phyloP scores from a whole-genome alignment of 2,113 vertebrate species.

The Chunga burmeisteri region DNA sequence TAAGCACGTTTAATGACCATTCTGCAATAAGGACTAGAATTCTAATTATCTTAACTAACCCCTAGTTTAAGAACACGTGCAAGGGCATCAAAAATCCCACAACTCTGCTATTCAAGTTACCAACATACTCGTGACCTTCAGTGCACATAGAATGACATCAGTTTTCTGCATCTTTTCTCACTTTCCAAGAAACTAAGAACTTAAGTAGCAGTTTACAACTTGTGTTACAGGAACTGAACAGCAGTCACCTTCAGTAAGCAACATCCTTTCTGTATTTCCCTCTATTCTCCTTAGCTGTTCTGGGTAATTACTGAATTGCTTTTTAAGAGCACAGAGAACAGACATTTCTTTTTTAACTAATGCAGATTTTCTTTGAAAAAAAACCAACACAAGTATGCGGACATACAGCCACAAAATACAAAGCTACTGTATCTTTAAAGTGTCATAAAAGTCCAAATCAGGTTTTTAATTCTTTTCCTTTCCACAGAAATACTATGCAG shows the following conservation, averaged over 20 bases:
- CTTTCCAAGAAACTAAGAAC: neutral
- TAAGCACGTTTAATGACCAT: neutral
- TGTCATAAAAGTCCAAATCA: neutral
- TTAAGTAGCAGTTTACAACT: neutral
- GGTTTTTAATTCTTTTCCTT: neutral
- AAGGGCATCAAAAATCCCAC: neutral
- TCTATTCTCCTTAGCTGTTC: neutral
- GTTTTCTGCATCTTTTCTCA: neutral
- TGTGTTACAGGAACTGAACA: neutral
- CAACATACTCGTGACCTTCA: neutral
- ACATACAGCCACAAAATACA: neutral
- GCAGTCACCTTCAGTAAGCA: neutral
- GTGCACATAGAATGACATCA: neutral
- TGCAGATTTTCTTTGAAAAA: neutral
- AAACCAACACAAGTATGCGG: rapidly evolving
- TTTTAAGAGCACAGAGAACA: neutral
- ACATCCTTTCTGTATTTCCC: neutral
- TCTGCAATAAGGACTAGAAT: neutral
- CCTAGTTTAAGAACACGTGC: neutral
- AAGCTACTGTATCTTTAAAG: neutral
- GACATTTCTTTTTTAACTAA: neutral
- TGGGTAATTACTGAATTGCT: neutral
- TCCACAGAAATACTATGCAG: neutral
- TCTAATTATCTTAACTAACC: neutral
- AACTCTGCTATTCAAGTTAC: neutral